Evolutionary conservation across 2,797 vertebrate genomes (phyloP).

Genomic region (Oryzias dopingdopingensis): DNA sequence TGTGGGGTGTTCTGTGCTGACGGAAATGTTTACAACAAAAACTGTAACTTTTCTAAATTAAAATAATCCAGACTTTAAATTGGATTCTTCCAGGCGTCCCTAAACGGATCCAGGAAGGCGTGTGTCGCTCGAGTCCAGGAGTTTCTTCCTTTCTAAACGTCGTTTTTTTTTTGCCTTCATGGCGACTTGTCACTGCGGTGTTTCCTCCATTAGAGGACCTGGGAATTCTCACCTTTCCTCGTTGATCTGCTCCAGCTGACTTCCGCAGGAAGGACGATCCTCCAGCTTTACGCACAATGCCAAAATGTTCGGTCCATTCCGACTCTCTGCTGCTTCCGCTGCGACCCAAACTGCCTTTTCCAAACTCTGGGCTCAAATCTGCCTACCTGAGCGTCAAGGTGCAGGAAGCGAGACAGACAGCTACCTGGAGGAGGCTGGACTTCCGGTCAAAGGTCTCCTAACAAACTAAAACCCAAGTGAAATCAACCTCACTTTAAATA

Average conservation of each 20-base stretch:
- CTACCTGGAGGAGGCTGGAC: constrained; percentile 10
- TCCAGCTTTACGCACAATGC: no score
- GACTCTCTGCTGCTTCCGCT: neutral
- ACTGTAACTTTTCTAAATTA: no score
- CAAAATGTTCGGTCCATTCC: constrained; percentile 16
- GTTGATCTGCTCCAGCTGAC: no score
- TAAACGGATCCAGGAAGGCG: no score
- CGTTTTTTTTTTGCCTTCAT: constrained; percentile 48
- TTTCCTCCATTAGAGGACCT: constrained; percentile 65
- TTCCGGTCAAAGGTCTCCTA: constrained; percentile 30
- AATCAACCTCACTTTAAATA: neutral
- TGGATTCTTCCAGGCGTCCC: no score
- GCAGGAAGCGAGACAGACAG: constrained; percentile 50
- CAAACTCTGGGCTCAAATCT: constrained; percentile 32
- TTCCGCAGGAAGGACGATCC: no score
- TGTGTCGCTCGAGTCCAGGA: neutral
- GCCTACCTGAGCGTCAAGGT: constrained; percentile 66
- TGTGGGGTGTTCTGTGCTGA: no score
- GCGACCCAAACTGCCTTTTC: constrained; percentile 1
- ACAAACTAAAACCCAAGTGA: constrained; percentile 31
- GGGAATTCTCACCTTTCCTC: constrained; percentile 27
- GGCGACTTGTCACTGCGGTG: constrained; percentile 50
- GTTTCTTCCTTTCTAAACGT: neutral
- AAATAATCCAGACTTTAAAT: no score
- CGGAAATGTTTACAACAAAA: no score